Base-by-base conservation (phyloP, 2,113 vertebrate species). In the Phoxinus phoxinus region DNA sequence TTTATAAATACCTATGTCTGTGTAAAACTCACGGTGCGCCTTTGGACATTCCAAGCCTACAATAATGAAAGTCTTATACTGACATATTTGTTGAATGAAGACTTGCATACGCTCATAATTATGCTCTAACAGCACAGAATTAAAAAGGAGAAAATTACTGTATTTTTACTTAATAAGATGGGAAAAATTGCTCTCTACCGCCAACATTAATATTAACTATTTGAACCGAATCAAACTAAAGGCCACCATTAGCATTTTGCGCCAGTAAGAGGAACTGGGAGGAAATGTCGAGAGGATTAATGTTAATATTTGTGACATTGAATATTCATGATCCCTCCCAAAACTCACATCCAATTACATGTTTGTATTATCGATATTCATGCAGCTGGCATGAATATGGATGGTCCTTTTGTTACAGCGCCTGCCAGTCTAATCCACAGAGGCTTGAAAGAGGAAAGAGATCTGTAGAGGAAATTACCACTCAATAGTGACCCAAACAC, bases 301-400 rank as follows among this genome's bases (percentile, higher is more conserved):
- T 86, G 83, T 81, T 86, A 82, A 89, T 87, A 46, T 72, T 56
- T 59, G 15, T 63, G 56, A 56, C 46, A 84, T 27, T 74, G 25
- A 86, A 88, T 88, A 86, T 86, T 78, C 44, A 89, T 85, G 82
- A n/a, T 46, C 72, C 27, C 15, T 48, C 35, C 59, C 78, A 86
- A 84, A 81, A 65, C 76, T 83, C 59, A 79, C 75, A 78, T 74
- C 85, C 72, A 86, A 88, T 88, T 88, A 74, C 41, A 65, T 51
- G 82, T 85, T 83, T 84, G 37, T 51, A 71, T 81, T 65, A 84
- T 86, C 81, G 72, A 84, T 84, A 86, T 84, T 65, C 72, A 84
- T 69, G 81, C 77, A 74, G 67, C 67, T 46, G 17, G 44, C 72
- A 86, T 81, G 85, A 86, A 84, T 86, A 88, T 79, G 84, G 6